A percentile compares a stretch with the other conserved stretches of the same genome.
Evolutionary conservation across 92 coral and sea anemone species (phyloP).

Genomic region (Phenganax marumi): DNA sequence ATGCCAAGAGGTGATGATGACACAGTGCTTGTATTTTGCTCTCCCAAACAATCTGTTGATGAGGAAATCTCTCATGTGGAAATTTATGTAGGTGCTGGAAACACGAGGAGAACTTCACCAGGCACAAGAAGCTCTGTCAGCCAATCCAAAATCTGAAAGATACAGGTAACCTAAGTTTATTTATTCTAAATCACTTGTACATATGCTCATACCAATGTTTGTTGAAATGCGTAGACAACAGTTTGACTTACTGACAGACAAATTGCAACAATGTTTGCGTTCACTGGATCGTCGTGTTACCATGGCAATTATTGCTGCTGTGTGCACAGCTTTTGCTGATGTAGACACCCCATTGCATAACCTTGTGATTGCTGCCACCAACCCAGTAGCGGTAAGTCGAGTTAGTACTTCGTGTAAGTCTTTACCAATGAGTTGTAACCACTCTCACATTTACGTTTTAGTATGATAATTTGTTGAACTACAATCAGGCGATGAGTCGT

Average conservation of each 20-base stretch:
- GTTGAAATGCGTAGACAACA: constrained; percentile 45
- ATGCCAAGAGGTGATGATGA: constrained; percentile 60
- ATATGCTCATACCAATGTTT: background rate
- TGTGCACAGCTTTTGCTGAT: constrained; percentile 78
- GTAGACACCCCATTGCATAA: constrained; percentile 80
- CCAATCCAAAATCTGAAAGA: constrained; percentile 67
- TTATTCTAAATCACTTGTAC: background rate
- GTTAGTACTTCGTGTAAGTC: background rate
- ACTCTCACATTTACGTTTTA: background rate
- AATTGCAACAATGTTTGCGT: constrained; percentile 69
- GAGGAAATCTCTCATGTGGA: background rate
- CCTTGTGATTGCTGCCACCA: constrained; percentile 76
- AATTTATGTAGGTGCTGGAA: constrained; percentile 67
- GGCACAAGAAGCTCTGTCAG: constrained; percentile 67
- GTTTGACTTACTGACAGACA: constrained; percentile 73
- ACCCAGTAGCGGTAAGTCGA: constrained; percentile 61
- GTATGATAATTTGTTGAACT: constrained; percentile 40
- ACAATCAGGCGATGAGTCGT: constrained; percentile 43
- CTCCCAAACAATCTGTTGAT: background rate
- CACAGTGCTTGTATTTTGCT: background rate
- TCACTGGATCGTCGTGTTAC: constrained; percentile 84
- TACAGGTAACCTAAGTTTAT: constrained; percentile 53
- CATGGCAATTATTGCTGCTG: constrained; percentile 70
- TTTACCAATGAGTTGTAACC: background rate
- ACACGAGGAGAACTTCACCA: constrained; percentile 76